Evolutionary conservation across 2,888 invertebrate species (phyloP).

Genomic region (Chorisops tibialis): DNA sequence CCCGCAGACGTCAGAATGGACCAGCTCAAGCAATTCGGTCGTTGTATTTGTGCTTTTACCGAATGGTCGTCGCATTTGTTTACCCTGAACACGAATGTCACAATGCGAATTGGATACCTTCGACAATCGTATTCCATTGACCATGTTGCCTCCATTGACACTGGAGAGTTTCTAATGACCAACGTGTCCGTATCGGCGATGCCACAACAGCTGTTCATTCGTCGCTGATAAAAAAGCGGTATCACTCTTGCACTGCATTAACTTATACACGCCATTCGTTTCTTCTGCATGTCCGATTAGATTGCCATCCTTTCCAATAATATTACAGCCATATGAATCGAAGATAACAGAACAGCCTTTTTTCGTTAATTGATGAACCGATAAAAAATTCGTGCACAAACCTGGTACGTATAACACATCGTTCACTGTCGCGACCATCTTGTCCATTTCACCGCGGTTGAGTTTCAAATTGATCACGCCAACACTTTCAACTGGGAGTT

Average conservation of each 20-base stretch:
- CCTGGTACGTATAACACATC: no score
- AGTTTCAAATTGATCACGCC: constrained; percentile 1
- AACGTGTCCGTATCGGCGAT: constrained; percentile 5
- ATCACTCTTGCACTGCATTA: constrained; percentile 1
- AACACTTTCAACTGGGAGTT: not conserved
- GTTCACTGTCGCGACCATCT: not conserved
- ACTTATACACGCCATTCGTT: constrained; percentile 1
- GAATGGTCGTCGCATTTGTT: no score
- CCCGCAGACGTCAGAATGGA: no score
- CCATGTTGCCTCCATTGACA: not conserved
- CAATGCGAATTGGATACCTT: constrained; percentile 1
- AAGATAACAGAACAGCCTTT: constrained; percentile 1
- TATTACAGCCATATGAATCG: not conserved
- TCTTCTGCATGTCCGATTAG: constrained; percentile 1
- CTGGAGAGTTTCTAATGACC: not conserved
- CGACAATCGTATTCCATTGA: not conserved
- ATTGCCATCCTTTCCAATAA: constrained; percentile 1
- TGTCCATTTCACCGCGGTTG: constrained; percentile 1
- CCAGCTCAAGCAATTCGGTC: no score
- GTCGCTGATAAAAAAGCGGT: not conserved
- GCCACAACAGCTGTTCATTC: constrained; percentile 1
- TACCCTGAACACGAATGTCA: not conserved
- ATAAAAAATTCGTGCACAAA: not conserved
- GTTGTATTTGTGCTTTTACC: no score
- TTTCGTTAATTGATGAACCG: not conserved